Evolutionary conservation across 2,113 vertebrate genomes (phyloP).

Genomic region (Cercocebus atys): DNA sequence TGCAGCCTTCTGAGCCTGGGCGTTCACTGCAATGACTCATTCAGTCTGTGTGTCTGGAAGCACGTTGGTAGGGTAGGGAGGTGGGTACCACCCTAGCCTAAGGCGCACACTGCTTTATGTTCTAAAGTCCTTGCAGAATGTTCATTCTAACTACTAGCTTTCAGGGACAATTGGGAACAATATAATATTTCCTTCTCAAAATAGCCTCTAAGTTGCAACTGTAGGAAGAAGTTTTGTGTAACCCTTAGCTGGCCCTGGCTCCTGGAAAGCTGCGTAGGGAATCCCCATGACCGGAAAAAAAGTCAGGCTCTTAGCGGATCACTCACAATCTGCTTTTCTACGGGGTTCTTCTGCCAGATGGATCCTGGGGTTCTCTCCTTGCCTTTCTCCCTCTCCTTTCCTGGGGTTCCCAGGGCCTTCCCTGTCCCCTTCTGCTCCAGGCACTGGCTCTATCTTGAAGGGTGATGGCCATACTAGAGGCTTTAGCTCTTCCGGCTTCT

Average conservation of each 20-base stretch:
- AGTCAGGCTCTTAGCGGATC: rapidly evolving
- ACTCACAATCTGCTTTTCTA: neutral
- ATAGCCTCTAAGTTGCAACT: neutral
- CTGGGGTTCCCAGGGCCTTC: neutral
- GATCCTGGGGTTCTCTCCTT: rapidly evolving
- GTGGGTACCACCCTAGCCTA: rapidly evolving
- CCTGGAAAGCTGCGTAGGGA: neutral
- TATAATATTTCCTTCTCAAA: neutral
- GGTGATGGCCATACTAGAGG: neutral
- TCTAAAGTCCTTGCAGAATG: neutral
- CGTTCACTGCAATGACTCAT: neutral
- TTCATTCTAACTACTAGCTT: neutral
- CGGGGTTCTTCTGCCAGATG: neutral
- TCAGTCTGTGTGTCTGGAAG: neutral
- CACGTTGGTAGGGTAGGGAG: neutral
- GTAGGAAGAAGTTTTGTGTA: neutral
- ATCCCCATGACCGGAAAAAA: neutral
- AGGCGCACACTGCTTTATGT: neutral
- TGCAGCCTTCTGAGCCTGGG: neutral
- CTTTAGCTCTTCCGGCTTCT: neutral
- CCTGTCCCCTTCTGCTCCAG: too few species aligned
- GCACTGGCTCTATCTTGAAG: neutral
- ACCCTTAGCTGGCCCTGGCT: neutral
- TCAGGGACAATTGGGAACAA: neutral
- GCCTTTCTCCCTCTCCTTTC: neutral